Percentiles rank a stretch among this genome's conserved stretches.
Evolutionary conservation across 2,113 vertebrate species (phyloP).

Genomic region (Corapipo altera): DNA sequence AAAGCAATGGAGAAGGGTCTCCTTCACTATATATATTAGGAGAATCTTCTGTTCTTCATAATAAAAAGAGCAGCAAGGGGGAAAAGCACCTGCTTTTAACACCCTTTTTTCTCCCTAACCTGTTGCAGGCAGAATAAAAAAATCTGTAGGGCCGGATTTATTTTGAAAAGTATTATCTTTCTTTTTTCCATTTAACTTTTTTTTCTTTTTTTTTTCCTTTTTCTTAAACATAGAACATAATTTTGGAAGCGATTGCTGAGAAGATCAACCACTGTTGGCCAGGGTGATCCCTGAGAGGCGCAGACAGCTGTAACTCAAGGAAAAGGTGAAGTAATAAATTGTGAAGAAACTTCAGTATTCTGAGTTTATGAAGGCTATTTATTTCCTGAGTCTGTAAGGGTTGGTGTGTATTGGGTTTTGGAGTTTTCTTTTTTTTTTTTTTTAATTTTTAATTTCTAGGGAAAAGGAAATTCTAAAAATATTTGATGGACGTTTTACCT

Average conservation of each 20-base stretch:
- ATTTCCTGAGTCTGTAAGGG: constrained; percentile 36
- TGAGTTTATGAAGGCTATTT: constrained; percentile 48
- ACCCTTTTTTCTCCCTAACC: not conserved
- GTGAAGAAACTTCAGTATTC: constrained; percentile 36
- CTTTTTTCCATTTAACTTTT: not conserved
- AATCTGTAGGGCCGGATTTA: not conserved
- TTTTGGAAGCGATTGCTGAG: constrained; percentile 45
- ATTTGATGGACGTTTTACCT: constrained; percentile 42
- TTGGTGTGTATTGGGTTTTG: not conserved
- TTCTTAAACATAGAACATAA: not conserved
- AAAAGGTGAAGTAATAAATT: constrained; percentile 72
- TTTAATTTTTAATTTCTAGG: not conserved
- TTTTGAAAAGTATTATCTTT: not conserved
- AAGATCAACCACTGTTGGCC: constrained; percentile 52
- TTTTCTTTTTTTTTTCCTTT: not conserved
- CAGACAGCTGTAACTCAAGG: constrained; percentile 60
- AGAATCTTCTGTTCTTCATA: constrained; percentile 20
- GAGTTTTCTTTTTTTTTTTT: not conserved
- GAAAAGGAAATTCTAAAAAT: constrained; percentile 54
- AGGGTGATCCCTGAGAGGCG: constrained; percentile 41
- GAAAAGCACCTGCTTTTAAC: constrained; percentile 56
- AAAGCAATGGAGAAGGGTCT: constrained; percentile 27
- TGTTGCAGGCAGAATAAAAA: not conserved
- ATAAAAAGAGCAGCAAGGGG: constrained; percentile 22
- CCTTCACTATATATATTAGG: constrained; percentile 61